Evolutionary conservation across 2,888 invertebrate species (phyloP), one percentile per base, ranked within the genome.

Genomic region (Oligia latruncula): DNA sequence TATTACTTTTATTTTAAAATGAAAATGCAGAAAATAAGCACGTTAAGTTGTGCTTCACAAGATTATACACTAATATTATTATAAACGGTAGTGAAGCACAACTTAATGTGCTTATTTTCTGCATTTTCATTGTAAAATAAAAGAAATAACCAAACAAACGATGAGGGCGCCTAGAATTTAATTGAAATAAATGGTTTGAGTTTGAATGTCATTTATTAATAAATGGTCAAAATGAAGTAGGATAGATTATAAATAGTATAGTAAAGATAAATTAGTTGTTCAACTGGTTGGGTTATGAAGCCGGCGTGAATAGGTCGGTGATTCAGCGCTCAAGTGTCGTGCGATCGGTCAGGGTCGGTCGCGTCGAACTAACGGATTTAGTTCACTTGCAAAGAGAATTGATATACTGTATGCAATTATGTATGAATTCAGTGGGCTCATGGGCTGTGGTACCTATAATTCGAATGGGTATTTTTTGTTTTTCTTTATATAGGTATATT

Each of bases 341-440:
- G 52, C 65, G 74, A 35, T 9, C 85, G 85, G 82, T 83, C 82
- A 83, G 74, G 82, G 74, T 71, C 82, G 71, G 15, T 71, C 66
- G 64, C 71, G 3, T 35, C 17, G 40, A 17, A 49, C 60, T 46
- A 77, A 74, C 74, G 17, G n/a, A n/a, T 74, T 80, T 58, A 70
- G 73, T 80, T 71, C 80, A 73, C 60, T 73, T 40, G 15, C 35
- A 15, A 23, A 17, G 49, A 76, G 66, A 60, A 46, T 52, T 46
- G 35, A n/a, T 43, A 43, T 60, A 13, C 60, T n/a, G 13, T 4
- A 60, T 65, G 29, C 52, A 83, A 58, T 46, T 67, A 60, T 58
- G 58, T 74, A 67, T 11, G 11, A 46, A 46, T 74, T 52, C 52
- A 35, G 52, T 5, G 35, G 23, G n/a, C n/a, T n/a, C n/a, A n/a